These are phyloP conservation scores for Sebastiscus albofasciatus DNA, from an alignment of 2,797 vertebrate genomes.

Conservation along the genomic window DNA sequence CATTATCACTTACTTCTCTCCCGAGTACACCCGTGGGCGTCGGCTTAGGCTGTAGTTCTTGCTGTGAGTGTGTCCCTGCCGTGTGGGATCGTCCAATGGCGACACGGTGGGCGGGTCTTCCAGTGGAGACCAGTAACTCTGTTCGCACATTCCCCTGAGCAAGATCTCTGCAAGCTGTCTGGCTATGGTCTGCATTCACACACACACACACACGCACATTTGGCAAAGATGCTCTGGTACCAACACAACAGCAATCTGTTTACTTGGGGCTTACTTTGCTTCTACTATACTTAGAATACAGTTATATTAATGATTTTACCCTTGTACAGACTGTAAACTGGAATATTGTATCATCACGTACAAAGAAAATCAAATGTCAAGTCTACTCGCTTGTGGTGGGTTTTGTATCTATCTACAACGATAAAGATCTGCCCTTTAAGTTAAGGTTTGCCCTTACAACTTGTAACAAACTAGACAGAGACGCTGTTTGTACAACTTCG, in stretches of 20 bases:
- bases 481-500: not conserved
- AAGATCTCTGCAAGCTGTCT: constrained; percentile 98
- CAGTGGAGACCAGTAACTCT: constrained; percentile 98
- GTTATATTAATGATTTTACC: not conserved
- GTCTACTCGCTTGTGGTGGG: not conserved
- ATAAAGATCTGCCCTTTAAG: not conserved
- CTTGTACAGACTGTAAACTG: not conserved
- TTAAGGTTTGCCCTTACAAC: not conserved
- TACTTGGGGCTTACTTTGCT: constrained; percentile 4
- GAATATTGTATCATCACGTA: not conserved
- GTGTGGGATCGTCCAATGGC: constrained; percentile 93
- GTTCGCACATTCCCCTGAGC: constrained; percentile 97
- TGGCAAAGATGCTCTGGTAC: constrained; percentile 4
- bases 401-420: not conserved
- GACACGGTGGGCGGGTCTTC: constrained; percentile 95
- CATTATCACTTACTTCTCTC: constrained; percentile 90
- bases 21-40: constrained; percentile 92
- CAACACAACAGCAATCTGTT: constrained; percentile 30
- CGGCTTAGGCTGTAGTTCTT: constrained; percentile 91
- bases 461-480: not conserved
- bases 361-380: not conserved
- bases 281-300: not conserved
- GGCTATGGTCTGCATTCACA: constrained; percentile 90
- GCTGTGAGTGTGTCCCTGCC: constrained; percentile 85
- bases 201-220: constrained; percentile 23